Evolutionary conservation across 2,797 vertebrate species (phyloP).

Genomic region (Pipistrellus pygmaeus): DNA sequence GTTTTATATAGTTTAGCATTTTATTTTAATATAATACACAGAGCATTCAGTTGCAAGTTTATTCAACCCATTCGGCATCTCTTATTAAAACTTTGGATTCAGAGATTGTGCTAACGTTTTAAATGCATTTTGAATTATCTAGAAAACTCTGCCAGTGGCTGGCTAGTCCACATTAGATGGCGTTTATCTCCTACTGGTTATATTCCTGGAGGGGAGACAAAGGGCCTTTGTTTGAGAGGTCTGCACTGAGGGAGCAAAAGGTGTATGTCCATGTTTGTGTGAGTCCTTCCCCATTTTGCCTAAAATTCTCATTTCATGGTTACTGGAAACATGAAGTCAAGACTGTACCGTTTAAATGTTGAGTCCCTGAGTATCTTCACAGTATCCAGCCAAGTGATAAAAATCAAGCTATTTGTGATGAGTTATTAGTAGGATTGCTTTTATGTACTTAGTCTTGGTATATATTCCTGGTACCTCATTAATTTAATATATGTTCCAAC

Average conservation of each 20-base stretch:
- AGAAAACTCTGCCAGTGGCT: neutral
- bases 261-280: neutral
- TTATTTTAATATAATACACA: neutral
- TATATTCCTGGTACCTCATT: neutral
- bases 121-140: neutral
- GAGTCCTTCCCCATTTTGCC: neutral
- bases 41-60: neutral
- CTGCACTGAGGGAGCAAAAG: neutral
- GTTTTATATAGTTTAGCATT: constrained; percentile 21
- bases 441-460: neutral
- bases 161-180: neutral
- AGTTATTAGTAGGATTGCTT: constrained; percentile 27
- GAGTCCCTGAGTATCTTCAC: neutral
- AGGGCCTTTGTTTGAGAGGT: neutral
- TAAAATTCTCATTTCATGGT: neutral
- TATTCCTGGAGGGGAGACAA: neutral
- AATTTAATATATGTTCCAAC: neutral
- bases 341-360: neutral
- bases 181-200: neutral
- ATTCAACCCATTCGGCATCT: neutral
- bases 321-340: neutral
- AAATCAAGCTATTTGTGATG: constrained; percentile 1
- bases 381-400: neutral
- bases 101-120: neutral
- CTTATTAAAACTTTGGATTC: neutral